Evolutionary conservation across 2,113 vertebrate species (phyloP), one percentile per base, ranked within the genome.

Genomic region (Hystrix cristata): DNA sequence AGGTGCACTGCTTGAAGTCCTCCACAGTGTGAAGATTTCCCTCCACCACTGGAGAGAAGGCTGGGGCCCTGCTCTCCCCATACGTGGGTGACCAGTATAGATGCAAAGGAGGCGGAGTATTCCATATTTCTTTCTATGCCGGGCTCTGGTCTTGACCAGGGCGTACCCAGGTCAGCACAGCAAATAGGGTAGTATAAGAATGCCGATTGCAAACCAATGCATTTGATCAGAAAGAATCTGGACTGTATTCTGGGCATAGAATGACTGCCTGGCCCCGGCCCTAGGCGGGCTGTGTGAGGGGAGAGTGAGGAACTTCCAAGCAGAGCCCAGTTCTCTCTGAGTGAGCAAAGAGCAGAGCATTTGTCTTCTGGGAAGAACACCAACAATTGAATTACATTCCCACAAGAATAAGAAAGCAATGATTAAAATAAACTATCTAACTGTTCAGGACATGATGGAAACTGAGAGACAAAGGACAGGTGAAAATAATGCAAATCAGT

Each of bases 401-500:
- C 59, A 81, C 60, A 76, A 21, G 43, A 84, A 94, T 46, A 64
- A 64, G 71, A 87, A 90, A 85, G 59, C 53, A 65, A 51, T 57
- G 64, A 67, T 53, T 85, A 82, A 95, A 94, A 64, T 88, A 84
- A 95, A 87, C 57, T 31, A 78, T 9, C 0, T 1, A 59, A 67
- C 80, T 80, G 31, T 85, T 80, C n/a, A 25, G 59, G 71, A 88
- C 9, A 25, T 25, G 82, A 95, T 38, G 59, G 34, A 59, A 95
- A 65, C 46, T 67, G 67, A 71, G 69, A 92, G 88, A 72, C 78
- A 90, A 96, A 82, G 85, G 46, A 85, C 94, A 72, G 92, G 55
- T 69, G 71, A 72, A 92, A 92, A 91, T 59, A 95, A 57, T 23
- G 46, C 25, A 53, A 82, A 67, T 51, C 90, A 90, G 60, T 31